A percentile compares a stretch with the other conserved stretches of the same genome.
These are phyloP conservation scores for Serranus cabrilla DNA, from an alignment of 2,797 vertebrate genomes.

Conservation along the genomic window DNA sequence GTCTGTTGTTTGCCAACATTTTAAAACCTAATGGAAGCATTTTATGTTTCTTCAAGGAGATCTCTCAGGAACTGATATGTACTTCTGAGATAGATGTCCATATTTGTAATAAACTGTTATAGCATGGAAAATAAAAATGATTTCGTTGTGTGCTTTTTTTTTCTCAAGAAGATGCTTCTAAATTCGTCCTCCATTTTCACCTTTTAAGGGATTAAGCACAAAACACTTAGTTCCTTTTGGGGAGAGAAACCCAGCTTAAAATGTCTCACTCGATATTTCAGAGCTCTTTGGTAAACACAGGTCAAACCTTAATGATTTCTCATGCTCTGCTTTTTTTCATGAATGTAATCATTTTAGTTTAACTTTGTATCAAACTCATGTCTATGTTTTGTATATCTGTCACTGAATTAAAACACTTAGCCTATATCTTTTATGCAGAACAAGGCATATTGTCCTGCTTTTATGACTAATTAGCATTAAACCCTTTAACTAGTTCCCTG, in stretches of 20 bases:
- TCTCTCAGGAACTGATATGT: not conserved
- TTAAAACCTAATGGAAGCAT: not conserved
- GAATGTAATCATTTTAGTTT: not conserved
- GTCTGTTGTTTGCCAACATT: not conserved
- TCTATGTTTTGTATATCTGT: not conserved
- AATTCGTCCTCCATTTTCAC: constrained; percentile 19
- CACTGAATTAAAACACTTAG: not conserved
- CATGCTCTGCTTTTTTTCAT: not conserved
- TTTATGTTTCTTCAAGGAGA: constrained; percentile 17
- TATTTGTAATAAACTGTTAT: constrained; percentile 15
- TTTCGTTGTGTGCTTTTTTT: not conserved
- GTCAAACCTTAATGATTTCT: not conserved
- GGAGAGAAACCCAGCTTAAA: constrained; percentile 2
- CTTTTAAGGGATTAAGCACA: constrained; percentile 19
- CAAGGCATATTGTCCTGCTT: not conserved
- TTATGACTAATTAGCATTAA: constrained; percentile 14
- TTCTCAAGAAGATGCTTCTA: constrained; percentile 7
- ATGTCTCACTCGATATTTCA: not conserved
- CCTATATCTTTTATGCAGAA: constrained; percentile 5
- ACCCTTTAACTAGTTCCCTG: not conserved
- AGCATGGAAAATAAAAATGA: not conserved
- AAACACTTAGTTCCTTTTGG: constrained; percentile 8
- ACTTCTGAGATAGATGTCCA: constrained; percentile 5
- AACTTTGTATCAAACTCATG: not conserved
- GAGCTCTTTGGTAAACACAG: not conserved